These are phyloP conservation scores for Lottia scabra DNA, from an alignment of 2,888 invertebrate species.

Conservation along the genomic window DNA sequence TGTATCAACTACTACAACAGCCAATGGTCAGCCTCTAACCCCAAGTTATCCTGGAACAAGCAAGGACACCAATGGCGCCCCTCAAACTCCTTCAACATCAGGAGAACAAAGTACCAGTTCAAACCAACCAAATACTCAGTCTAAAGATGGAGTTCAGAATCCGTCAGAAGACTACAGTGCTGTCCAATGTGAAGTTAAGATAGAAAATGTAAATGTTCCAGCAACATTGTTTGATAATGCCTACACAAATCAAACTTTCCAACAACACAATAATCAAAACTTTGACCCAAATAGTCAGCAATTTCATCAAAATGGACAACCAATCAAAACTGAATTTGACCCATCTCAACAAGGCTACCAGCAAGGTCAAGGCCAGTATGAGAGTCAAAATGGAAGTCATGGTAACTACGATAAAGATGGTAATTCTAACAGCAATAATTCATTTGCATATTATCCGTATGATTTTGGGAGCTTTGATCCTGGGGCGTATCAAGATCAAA, in stretches of 20 bases:
- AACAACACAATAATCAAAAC: background rate
- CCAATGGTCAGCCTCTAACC: background rate
- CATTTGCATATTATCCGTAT: background rate
- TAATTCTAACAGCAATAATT: background rate
- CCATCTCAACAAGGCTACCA: background rate
- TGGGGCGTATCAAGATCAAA: background rate
- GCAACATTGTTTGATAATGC: background rate
- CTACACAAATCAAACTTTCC: background rate
- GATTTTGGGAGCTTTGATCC: background rate
- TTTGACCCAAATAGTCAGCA: too few species aligned
- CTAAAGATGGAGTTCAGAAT: background rate
- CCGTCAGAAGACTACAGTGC: background rate
- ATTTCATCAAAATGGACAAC: background rate
- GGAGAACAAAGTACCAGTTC: background rate
- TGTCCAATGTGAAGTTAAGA: background rate
- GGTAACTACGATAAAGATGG: background rate
- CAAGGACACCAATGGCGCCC: background rate
- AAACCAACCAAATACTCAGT: background rate
- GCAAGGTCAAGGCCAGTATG: background rate
- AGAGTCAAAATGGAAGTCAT: background rate
- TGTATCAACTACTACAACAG: background rate
- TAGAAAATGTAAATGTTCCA: background rate
- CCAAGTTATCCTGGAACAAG: too few species aligned
- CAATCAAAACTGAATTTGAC: background rate
- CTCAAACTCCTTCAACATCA: background rate